Percentiles rank a stretch among this genome's conserved stretches.
Evolutionary conservation across 2,113 vertebrate species (phyloP).

Genomic region (Corythoichthys haematopterus): DNA sequence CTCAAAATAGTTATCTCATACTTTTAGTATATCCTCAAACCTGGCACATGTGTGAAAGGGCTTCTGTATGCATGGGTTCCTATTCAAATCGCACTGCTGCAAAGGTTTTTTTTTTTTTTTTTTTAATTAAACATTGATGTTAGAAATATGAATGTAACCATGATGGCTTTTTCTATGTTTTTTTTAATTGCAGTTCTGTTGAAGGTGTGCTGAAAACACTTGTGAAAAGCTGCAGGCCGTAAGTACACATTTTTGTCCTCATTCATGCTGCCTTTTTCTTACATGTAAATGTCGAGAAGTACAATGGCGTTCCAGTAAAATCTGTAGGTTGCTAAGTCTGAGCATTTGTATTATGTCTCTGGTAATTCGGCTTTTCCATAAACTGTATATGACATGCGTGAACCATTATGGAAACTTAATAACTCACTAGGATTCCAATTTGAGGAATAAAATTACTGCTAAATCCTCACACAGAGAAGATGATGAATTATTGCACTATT

Average conservation of each 20-base stretch:
- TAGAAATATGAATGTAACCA: background rate
- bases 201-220: slow-evolving; percentile 93
- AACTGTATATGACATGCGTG: background rate
- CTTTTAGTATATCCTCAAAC: background rate
- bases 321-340: background rate
- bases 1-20: background rate
- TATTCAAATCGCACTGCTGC: slow-evolving; percentile 63
- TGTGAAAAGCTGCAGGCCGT: slow-evolving; percentile 95
- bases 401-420: background rate
- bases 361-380: background rate
- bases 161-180: slow-evolving; percentile 14
- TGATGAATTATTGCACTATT: background rate
- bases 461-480: background rate
- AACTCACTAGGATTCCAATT: background rate
- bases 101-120: slow-evolving; percentile 26
- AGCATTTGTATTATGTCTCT: background rate
- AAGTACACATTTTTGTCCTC: slow-evolving; percentile 69
- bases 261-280: background rate
- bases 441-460: background rate
- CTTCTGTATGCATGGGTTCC: slow-evolving; percentile 71
- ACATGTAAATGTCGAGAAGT: background rate
- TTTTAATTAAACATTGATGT: background rate
- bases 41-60: slow-evolving; percentile 31
- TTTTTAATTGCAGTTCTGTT: slow-evolving; percentile 78
- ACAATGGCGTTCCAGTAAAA: background rate